phyloP scores from a whole-genome alignment of 2,113 vertebrate species.

The Columba livia region DNA sequence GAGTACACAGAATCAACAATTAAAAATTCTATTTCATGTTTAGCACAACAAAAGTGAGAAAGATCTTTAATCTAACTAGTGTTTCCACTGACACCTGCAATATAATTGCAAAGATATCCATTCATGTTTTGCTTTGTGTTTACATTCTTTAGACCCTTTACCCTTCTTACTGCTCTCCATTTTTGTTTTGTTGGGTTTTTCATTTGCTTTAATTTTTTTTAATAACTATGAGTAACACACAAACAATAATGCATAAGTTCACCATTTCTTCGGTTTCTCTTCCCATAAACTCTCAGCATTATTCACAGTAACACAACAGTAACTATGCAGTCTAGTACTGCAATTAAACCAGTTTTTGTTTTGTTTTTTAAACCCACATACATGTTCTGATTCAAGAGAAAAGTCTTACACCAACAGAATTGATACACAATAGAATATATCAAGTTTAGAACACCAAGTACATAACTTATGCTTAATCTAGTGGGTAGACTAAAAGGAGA shows the following conservation, averaged over 20 bases:
- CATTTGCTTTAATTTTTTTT: neutral
- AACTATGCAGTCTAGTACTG: neutral
- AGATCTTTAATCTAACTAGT: neutral
- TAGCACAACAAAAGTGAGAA: conserved; percentile 3
- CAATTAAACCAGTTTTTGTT: neutral
- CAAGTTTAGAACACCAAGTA: neutral
- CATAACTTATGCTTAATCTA: neutral
- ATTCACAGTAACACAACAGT: neutral
- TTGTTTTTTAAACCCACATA: neutral
- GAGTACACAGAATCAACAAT: neutral
- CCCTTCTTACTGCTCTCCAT: neutral
- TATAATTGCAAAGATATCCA: neutral
- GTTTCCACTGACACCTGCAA: neutral
- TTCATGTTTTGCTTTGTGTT: neutral
- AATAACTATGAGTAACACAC: neutral
- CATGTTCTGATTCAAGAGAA: neutral
- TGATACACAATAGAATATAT: neutral
- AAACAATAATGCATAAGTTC: neutral
- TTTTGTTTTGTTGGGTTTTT: neutral
- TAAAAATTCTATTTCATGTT: conserved; percentile 50
- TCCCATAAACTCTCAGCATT: neutral
- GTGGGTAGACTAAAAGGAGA: fast-evolving
- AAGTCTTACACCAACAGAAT: neutral
- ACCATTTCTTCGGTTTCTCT: neutral
- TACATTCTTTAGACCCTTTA: neutral